Percentiles rank a stretch among this genome's conserved stretches.
Evolutionary conservation across 2,797 vertebrate genomes (phyloP).

Genomic region (Syndactyla subalaris): DNA sequence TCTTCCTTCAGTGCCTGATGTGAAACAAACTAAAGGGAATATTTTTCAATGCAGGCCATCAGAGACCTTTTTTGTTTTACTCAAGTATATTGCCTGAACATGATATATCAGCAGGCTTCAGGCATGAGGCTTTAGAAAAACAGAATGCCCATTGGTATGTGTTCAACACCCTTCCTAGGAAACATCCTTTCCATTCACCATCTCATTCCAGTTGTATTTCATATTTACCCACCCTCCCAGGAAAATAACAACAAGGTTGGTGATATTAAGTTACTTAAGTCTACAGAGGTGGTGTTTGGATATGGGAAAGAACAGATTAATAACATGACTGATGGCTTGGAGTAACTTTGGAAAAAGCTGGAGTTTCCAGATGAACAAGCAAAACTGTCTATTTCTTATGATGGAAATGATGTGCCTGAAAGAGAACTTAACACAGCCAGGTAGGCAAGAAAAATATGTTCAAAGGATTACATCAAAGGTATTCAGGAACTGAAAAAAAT

Average conservation of each 20-base stretch:
- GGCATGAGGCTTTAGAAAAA: neutral
- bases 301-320: neutral
- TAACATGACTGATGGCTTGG: neutral
- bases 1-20: neutral
- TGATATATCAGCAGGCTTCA: neutral
- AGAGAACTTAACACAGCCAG: neutral
- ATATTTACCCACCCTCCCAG: neutral
- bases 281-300: neutral
- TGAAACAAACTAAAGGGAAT: neutral
- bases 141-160: neutral
- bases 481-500: neutral
- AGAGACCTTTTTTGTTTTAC: neutral
- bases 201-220: neutral
- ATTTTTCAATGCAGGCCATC: neutral
- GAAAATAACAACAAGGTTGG: neutral
- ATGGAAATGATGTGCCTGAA: neutral
- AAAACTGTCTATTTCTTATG: neutral
- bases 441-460: slow-evolving; percentile 23
- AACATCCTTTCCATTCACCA: neutral
- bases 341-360: neutral
- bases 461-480: slow-evolving; percentile 21
- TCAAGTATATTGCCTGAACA: neutral
- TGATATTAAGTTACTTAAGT: neutral
- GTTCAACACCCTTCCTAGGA: neutral
- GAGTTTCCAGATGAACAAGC: neutral